Evolutionary conservation across 2,797 vertebrate genomes (phyloP).

Genomic region (Microctenopoma steveboyesi): DNA sequence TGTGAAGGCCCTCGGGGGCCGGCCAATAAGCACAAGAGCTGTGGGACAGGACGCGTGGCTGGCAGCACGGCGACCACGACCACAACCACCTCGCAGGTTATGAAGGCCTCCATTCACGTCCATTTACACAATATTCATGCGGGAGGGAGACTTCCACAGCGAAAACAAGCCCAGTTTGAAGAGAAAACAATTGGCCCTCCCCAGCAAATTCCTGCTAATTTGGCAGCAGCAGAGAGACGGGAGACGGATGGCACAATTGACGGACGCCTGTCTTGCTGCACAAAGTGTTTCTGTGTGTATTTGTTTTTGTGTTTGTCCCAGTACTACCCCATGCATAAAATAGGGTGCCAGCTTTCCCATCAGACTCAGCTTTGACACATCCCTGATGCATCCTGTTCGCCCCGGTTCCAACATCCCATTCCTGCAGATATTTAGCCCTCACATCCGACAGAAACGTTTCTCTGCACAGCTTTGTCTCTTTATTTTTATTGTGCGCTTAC

Average conservation of each 20-base stretch:
- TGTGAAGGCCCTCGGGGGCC: slow-evolving; percentile 20
- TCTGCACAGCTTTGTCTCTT: slow-evolving; percentile 19
- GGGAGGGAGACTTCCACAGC: slow-evolving; percentile 64
- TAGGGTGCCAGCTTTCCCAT: slow-evolving; percentile 66
- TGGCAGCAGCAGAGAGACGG: slow-evolving; percentile 53
- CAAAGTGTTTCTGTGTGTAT: slow-evolving; percentile 33
- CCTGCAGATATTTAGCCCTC: slow-evolving; percentile 50
- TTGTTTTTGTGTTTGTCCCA: slow-evolving; percentile 33
- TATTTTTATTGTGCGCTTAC: slow-evolving; percentile 13
- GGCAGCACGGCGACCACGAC: slow-evolving; percentile 60
- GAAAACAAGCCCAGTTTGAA: slow-evolving; percentile 77
- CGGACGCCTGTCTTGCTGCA: slow-evolving; percentile 64
- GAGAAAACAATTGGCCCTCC: slow-evolving; percentile 80
- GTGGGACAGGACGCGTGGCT: slow-evolving; percentile 69
- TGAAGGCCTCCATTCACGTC: slow-evolving; percentile 81
- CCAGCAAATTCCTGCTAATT: slow-evolving; percentile 74
- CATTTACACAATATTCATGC: slow-evolving; percentile 73
- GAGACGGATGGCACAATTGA: slow-evolving; percentile 53
- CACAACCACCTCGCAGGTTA: slow-evolving; percentile 70
- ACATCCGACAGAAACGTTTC: slow-evolving; percentile 40
- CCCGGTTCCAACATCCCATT: slow-evolving; percentile 62
- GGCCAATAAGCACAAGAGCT: slow-evolving; percentile 53
- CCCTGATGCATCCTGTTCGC: slow-evolving; percentile 73
- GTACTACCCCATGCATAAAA: slow-evolving; percentile 29
- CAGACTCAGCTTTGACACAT: slow-evolving; percentile 66